Evolutionary conservation across 2,113 vertebrate species (phyloP), one percentile per base, ranked within the genome.

Genomic region (Erythrocebus patas): DNA sequence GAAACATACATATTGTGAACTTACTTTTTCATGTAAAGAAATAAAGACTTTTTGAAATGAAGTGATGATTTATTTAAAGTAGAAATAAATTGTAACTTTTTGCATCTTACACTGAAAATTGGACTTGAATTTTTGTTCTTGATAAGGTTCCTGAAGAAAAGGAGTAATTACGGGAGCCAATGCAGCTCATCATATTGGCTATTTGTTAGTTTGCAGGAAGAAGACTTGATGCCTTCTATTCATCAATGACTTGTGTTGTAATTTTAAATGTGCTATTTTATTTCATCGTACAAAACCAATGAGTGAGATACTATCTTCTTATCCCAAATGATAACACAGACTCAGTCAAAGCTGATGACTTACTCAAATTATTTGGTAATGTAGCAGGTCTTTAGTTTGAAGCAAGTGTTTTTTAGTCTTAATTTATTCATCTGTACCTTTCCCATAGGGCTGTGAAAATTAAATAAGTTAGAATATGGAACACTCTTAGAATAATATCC

Each of bases 321-420:
- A 89, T 90, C 45, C 27, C 27, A 86, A 96, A 66, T 57, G 57
- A 95, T 66, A 89, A 95, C 76, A 78, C 17, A 95, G 32, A 38
- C 18, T 45, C 7, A 11, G 25, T 57, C 30, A 92, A 81, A 88
- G 17, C 27, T 30, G 8, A 30, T n/a, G 35, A 61, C 40, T 38
- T n/a, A 0, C 7, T 23, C 14, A 48, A 40, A 64, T 23, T 78
- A 16, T 35, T 25, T 75, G 50, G n/a, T 32, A 55, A 23, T 35
- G 2, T 76, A n/a, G 38, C 14, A 30, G 14, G 23, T 87, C n/a
- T 87, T 48, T 45, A 55, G 35, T 48, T 82, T 57, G 25, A 5
- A 70, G 40, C 8, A 57, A 66, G 13, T 61, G 18, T 14, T 83
- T 48, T 57, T 92, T 8, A 82, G 32, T 61, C 57, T 48, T 48